Evolutionary conservation across 2,888 invertebrate species (phyloP).

Genomic region (Xanthorhoe spadicearia): DNA sequence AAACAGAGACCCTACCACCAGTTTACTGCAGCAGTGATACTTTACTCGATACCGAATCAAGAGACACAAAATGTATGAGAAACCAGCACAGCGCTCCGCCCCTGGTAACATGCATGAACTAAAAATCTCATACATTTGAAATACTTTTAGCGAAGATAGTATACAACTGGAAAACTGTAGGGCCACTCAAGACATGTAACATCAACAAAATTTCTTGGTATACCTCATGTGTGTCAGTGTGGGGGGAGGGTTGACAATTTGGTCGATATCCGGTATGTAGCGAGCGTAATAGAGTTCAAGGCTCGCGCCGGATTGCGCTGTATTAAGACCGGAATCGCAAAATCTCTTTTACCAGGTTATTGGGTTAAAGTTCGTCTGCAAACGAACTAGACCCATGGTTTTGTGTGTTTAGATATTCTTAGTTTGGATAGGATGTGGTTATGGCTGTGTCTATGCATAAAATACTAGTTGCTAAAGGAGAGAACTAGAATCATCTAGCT

Average conservation of each 20-base stretch:
- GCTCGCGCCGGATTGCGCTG: slow-evolving; percentile 20
- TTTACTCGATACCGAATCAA: no score
- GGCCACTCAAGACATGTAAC: neutral
- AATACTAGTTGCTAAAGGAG: no score
- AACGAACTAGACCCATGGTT: slow-evolving; percentile 21
- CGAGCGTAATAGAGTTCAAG: slow-evolving; percentile 14
- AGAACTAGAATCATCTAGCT: no score
- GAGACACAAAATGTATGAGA: no score
- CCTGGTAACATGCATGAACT: no score
- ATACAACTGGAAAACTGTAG: no score
- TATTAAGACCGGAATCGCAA: slow-evolving; percentile 16
- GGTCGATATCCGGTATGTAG: slow-evolving; percentile 3
- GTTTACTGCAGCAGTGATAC: no score
- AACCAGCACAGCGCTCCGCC: no score
- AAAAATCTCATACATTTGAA: no score
- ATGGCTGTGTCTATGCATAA: neutral
- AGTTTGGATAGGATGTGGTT: slow-evolving; percentile 2
- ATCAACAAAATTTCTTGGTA: neutral
- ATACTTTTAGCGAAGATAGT: no score
- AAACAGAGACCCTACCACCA: no score
- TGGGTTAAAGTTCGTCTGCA: slow-evolving; percentile 24
- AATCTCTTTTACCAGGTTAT: slow-evolving; percentile 28
- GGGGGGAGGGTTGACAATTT: slow-evolving; percentile 3
- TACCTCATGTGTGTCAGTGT: neutral
- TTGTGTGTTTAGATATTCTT: slow-evolving; percentile 19